Base-by-base conservation (phyloP, 2,888 invertebrate genomes). In the Amphimallon solstitiale region DNA sequence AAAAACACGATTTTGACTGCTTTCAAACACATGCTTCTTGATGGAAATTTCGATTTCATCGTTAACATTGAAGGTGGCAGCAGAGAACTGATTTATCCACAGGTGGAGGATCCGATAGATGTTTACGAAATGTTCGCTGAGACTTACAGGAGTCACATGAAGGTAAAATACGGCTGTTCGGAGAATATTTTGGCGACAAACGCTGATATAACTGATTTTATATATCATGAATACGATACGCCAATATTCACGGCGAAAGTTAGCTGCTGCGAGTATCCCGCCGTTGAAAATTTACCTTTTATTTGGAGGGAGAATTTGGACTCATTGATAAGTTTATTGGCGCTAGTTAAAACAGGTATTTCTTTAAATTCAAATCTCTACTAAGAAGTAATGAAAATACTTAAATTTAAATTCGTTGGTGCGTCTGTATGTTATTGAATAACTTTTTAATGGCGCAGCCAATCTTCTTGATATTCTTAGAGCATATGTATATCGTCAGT, bases 241-340 rank as follows among this genome's bases (percentile, higher is more conserved):
- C 90, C 92, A 0, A 84, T 92, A 77, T 84, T 92, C 52, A 89
- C 91, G 0, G 86, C 90, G 2, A 91, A 92, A 14, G 80, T 95
- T 21, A 90, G 90, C 62, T 95, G 95, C 75, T 95, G 95, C 77
- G 91, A 91, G 73, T 93, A 92, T 86, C 95, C 95, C 0, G 76
- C 80, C 0, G 85, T 88, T n/a, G 81, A 78, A 0, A 85, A 88
- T 49, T 85, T 94, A n/a, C 89, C 88, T 0, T 85, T 85, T 69
- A 86, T 92, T 6, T 94, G 93, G 93, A 86, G 89, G 71, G 86
- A 89, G 66, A 89, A 90, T 75, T 76, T 91, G 56, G 83, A 83
- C 14, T 88, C 89, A 2, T 83, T 90, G 2, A 88, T 90, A 84
- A 85, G 86, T 73, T 86, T 91, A 52, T 78, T 90, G 1, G 85